Conservation (phyloP, 2,113 vertebrate genomes). For the Danionella cerebrum region DNA sequence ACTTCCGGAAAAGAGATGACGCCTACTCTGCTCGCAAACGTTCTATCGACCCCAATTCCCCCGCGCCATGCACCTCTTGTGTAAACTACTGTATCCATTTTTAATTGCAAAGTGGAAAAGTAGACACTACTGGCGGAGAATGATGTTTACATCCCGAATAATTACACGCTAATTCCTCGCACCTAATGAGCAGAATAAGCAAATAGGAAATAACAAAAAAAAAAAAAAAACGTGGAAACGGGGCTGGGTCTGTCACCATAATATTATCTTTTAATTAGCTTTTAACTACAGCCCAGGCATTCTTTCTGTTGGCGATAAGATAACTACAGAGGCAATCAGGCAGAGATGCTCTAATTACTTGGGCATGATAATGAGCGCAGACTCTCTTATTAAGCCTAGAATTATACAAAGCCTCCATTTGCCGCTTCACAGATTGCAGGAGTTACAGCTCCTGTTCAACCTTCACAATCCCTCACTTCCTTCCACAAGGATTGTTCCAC, state of each 20-base stretch:
- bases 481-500: not conserved
- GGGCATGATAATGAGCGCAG: constrained; percentile 57
- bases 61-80: no score
- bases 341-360: constrained; percentile 65
- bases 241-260: constrained; percentile 48
- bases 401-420: constrained; percentile 44
- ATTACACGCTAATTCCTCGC: constrained; percentile 26
- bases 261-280: constrained; percentile 74
- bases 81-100: no score
- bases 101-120: no score
- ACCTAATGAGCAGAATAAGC: constrained; percentile 34
- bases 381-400: constrained; percentile 41
- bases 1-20: no score
- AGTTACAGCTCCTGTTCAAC: constrained; percentile 1
- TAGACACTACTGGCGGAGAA: constrained; percentile 10
- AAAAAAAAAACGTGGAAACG: constrained; percentile 32
- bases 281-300: constrained; percentile 58
- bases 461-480: constrained; percentile 10
- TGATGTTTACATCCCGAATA: constrained; percentile 27
- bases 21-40: no score
- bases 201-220: constrained; percentile 39
- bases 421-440: constrained; percentile 30
- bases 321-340: constrained; percentile 65
- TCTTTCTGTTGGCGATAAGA: constrained; percentile 59
- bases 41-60: no score